Percentiles rank a stretch among this genome's conserved stretches.
These are phyloP conservation scores for Tinea semifulvella DNA, from an alignment of 2,888 invertebrate species.

Conservation along the genomic window DNA sequence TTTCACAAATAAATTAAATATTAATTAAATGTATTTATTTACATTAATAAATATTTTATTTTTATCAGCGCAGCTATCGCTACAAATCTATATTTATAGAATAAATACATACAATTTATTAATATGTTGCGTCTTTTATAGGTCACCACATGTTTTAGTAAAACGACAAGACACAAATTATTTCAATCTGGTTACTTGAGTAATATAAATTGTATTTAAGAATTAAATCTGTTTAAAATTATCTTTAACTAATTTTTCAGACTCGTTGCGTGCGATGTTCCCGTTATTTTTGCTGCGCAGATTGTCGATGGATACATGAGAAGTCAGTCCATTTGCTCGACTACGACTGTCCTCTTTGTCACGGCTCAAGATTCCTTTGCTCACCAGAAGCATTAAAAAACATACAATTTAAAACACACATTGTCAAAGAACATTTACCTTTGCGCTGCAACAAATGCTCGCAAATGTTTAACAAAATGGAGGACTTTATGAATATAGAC, in stretches of 20 bases:
- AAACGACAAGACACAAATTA: no score
- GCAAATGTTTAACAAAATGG: constrained; percentile 42
- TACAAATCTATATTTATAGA: no score
- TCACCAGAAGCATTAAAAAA: constrained; percentile 32
- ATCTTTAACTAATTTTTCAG: not conserved
- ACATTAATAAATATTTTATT: no score
- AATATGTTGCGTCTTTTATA: no score
- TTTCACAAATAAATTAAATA: no score
- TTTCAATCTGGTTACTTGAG: no score
- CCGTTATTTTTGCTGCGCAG: constrained; percentile 47
- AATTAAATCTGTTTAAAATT: no score
- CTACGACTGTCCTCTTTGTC: constrained; percentile 53
- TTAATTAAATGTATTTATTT: no score
- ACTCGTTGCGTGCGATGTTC: constrained; percentile 45
- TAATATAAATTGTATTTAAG: no score
- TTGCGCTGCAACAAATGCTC: constrained; percentile 49
- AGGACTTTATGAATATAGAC: constrained; percentile 40
- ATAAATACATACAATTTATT: no score
- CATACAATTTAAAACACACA: constrained; percentile 39
- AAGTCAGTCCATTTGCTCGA: constrained; percentile 36
- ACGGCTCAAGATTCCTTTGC: constrained; percentile 42
- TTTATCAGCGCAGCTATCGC: no score
- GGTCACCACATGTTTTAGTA: no score
- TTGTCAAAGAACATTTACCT: constrained; percentile 42
- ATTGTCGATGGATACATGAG: constrained; percentile 55